Evolutionary conservation across 2,113 vertebrate species (phyloP).

Genomic region (Notarius quadriscutis): DNA sequence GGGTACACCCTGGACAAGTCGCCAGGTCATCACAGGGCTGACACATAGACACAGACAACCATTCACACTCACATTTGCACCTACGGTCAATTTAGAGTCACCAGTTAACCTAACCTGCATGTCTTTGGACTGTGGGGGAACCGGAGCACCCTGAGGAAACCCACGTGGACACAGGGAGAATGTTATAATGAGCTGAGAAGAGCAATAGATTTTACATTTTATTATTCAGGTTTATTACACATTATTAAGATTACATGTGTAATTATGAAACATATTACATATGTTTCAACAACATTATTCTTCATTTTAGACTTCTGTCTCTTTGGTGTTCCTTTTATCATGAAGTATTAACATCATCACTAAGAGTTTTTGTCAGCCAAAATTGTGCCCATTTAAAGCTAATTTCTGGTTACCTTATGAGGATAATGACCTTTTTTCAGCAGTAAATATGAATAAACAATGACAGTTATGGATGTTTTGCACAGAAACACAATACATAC

Average conservation of each 20-base stretch:
- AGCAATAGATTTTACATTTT: not conserved
- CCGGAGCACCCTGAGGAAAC: no score
- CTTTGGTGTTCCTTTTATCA: not conserved
- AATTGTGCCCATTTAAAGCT: not conserved
- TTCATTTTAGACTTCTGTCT: not conserved
- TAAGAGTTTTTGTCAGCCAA: not conserved
- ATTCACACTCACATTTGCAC: no score
- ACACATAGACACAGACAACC: no score
- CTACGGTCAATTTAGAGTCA: no score
- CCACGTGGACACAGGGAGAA: no score
- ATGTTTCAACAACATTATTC: not conserved
- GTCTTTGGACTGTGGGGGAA: no score
- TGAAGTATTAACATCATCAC: not conserved
- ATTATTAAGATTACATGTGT: not conserved
- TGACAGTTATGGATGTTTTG: not conserved
- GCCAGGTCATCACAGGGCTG: no score
- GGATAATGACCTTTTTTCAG: not conserved
- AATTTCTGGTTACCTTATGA: conserved; percentile 18
- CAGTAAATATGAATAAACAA: not conserved
- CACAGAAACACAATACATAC: conserved; percentile 16
- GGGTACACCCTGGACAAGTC: no score
- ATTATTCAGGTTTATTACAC: not conserved
- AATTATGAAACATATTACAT: not conserved
- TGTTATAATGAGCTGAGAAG: not conserved
- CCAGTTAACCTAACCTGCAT: no score